A percentile compares a stretch with the other conserved stretches of the same genome.
These are phyloP conservation scores for Tylochromis polylepis DNA, from an alignment of 2,113 vertebrate species.

Conservation along the genomic window DNA sequence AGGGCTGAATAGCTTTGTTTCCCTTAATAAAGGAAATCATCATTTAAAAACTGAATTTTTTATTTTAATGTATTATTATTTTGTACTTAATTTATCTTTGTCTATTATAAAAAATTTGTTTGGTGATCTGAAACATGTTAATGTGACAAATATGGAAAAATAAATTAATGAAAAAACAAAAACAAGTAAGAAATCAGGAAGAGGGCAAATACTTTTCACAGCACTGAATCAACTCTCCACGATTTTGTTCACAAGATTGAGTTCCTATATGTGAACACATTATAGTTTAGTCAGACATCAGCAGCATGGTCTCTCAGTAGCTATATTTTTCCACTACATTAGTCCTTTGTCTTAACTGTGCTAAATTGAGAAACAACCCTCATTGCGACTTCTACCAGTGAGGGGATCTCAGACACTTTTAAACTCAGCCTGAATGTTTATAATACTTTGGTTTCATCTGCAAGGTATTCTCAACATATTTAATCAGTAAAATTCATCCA, in stretches of 20 bases:
- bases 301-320: not conserved
- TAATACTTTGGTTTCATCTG: not conserved
- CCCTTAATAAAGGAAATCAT: not conserved
- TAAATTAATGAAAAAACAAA: too few species aligned
- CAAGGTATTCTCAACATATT: not conserved
- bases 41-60: not conserved
- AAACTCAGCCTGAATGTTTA: not conserved
- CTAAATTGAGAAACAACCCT: not conserved
- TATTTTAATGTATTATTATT: too few species aligned
- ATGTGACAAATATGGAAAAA: not conserved
- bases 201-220: not conserved
- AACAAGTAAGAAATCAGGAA: not conserved
- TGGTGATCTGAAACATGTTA: not conserved
- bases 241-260: too few species aligned
- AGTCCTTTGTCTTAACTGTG: not conserved
- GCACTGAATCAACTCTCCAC: not conserved
- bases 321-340: not conserved
- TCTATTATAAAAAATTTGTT: not conserved
- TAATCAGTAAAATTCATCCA: not conserved
- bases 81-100: not conserved
- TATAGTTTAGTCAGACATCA: not conserved
- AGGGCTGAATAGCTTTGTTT: not conserved
- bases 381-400: not conserved
- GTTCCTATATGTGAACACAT: not conserved
- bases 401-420: not conserved